These are phyloP conservation scores for Myanophis thanlyinensis DNA, from an alignment of 2,113 vertebrate species.

Conservation along the genomic window DNA sequence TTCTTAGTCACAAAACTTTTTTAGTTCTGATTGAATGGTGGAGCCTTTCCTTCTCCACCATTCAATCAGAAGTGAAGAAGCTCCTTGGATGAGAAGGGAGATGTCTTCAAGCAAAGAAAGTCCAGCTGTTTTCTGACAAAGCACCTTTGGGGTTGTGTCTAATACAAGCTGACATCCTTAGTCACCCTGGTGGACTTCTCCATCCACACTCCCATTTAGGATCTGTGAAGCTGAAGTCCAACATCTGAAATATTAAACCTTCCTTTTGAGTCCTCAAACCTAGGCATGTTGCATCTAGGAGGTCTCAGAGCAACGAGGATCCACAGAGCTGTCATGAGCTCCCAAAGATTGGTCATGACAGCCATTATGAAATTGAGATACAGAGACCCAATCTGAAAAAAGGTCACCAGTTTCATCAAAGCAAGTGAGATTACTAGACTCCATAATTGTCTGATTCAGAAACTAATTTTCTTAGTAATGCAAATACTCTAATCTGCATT, in stretches of 20 bases:
- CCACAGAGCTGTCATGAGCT: not conserved
- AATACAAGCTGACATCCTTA: not conserved
- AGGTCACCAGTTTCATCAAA: not conserved
- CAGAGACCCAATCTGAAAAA: not conserved
- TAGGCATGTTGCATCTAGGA: not conserved
- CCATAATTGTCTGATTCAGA: not conserved
- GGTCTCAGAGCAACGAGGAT: not conserved
- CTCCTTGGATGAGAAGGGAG: not conserved
- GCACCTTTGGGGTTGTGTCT: not conserved
- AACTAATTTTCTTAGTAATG: not conserved
- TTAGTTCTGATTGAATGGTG: not conserved
- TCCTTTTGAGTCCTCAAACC: not conserved
- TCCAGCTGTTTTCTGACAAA: not conserved
- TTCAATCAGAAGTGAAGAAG: not conserved
- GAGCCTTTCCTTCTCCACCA: not conserved
- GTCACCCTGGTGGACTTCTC: not conserved
- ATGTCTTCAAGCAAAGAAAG: not conserved
- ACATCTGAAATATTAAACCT: not conserved
- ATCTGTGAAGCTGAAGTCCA: too few relatives aligned
- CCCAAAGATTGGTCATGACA: not conserved
- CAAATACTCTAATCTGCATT: not conserved
- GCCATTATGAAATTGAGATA: not conserved
- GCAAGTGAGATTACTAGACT: not conserved
- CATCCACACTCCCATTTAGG: not conserved
- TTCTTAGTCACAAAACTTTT: not conserved